Evolutionary conservation across 2,113 vertebrate species (phyloP).

Genomic region (Lagopus muta): DNA sequence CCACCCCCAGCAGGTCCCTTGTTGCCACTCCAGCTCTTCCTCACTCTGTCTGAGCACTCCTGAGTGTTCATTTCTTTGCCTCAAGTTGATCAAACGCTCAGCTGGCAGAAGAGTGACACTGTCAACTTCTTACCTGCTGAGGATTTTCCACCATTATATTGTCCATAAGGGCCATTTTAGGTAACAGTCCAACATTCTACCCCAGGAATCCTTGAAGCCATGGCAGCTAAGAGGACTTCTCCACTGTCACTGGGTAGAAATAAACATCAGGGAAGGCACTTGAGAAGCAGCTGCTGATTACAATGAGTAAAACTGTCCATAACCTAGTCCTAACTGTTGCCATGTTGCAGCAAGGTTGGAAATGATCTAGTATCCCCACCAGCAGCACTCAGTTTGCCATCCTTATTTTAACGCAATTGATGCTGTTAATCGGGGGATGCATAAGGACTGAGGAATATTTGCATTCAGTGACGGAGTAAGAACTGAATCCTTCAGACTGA

Average conservation of each 20-base stretch:
- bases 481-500: background rate
- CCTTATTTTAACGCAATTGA: constrained; percentile 7
- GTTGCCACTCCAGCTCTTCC: background rate
- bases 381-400: background rate
- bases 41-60: fast-evolving
- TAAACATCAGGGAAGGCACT: fast-evolving
- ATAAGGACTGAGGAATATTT: background rate
- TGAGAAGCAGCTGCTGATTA: background rate
- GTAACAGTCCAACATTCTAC: fast-evolving
- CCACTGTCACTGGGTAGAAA: fast-evolving
- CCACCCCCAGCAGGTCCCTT: background rate
- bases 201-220: background rate
- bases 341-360: background rate
- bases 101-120: background rate
- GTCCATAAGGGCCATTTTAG: background rate
- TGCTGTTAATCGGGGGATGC: background rate
- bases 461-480: background rate
- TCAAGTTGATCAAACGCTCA: background rate
- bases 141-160: background rate
- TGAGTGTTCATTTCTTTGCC: background rate
- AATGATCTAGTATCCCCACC: background rate
- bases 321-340: background rate
- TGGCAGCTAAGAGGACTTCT: background rate
- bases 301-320: fast-evolving
- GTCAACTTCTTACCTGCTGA: background rate